Base-by-base conservation (phyloP, 2,113 vertebrate genomes). In the Ifrita kowaldi region DNA sequence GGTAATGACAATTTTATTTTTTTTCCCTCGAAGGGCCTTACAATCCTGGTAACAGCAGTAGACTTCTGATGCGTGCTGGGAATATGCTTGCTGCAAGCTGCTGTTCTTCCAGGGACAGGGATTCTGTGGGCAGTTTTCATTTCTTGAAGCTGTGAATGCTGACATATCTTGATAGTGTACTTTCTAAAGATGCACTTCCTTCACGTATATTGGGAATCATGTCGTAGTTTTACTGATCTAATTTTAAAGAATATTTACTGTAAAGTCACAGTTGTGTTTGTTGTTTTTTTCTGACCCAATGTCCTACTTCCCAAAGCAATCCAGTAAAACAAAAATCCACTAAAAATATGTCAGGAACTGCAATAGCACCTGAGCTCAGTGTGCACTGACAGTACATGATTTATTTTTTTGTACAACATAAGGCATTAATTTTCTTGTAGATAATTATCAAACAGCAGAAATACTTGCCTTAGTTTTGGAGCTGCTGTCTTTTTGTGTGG, bases 371-470 rank as follows among this genome's bases (percentile, higher is more conserved):
- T 32, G 53, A 68, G 42, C 33, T 41, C 22, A 30, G 22, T 44
- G 37, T 69, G 16, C 1, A 0, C 7, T n/a, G 24, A 14, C 6
- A 50, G 21, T 11, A 21, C 3, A 7, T 32, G 6, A 1, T 42
- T 63, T 50, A 1, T 13, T 16, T 50, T 65, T 53, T 75, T 7
- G 1, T 57, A 49, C 30, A 84, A 84, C 26, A 85, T 41, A 19
- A 46, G 14, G 39, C 9, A 47, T 90, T 57, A 15, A 10, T 88
- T 96, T 89, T 94, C 76, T 97, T 74, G 44, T 83, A 99, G 99
- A 99, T 97, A 99, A 99, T 95, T 99, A 99, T 93, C 99, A 99
- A 97, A 99, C 98, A 16, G 99, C 99, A 93, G 99, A 99, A 97
- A 98, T 99, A 57, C 98, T 99, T 96, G 99, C 99, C 59, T 98